Evolutionary conservation across 1,140 invertebrate species (phyloP).

Genomic region (Orchesella cincta): DNA sequence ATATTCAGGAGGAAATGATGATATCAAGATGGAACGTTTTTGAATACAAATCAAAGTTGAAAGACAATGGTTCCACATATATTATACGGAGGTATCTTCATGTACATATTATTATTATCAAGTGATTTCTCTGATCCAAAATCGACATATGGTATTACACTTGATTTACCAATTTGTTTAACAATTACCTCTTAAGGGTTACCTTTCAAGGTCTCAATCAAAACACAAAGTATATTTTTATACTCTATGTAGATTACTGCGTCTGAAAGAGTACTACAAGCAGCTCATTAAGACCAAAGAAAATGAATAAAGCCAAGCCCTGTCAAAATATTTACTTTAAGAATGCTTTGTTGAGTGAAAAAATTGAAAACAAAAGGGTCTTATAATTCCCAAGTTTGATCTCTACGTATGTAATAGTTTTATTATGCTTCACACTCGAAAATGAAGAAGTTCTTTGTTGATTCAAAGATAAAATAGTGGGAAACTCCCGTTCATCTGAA

Average conservation of each 20-base stretch:
- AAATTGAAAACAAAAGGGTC: slow-evolving; percentile 2
- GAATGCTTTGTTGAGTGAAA: slow-evolving; percentile 3
- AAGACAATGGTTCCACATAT: too few species aligned
- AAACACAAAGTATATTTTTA: neutral
- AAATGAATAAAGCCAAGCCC: slow-evolving; percentile 12
- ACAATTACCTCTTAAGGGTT: too few species aligned
- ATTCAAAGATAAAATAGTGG: slow-evolving; percentile 19
- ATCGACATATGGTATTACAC: too few species aligned
- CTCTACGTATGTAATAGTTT: neutral
- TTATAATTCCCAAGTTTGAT: neutral
- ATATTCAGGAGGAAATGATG: too few species aligned
- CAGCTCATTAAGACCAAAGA: neutral
- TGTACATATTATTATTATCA: too few species aligned
- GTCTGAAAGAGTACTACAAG: neutral
- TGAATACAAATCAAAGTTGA: too few species aligned
- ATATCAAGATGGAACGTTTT: too few species aligned
- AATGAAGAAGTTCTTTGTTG: neutral
- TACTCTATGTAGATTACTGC: neutral
- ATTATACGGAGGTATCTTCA: too few species aligned
- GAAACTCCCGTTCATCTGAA: slow-evolving; percentile 21
- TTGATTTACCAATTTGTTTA: too few species aligned
- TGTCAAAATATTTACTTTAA: slow-evolving; percentile 23
- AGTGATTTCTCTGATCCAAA: too few species aligned
- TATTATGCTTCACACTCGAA: neutral
- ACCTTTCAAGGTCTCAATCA: neutral